These are phyloP conservation scores for Hartigia nigra DNA, from an alignment of 2,888 invertebrate species.

Conservation along the genomic window DNA sequence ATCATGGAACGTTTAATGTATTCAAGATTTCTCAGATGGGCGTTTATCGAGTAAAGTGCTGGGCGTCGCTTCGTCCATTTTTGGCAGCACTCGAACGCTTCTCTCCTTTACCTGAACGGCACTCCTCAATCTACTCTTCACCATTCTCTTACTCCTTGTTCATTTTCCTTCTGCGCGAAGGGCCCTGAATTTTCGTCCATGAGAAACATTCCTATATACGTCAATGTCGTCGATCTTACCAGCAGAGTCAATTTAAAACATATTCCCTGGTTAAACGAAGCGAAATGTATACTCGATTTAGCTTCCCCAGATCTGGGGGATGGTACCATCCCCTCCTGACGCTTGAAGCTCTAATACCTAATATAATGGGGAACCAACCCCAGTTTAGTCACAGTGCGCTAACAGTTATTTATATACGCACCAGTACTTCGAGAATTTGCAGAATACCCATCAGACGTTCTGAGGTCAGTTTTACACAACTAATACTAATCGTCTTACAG, in stretches of 20 bases:
- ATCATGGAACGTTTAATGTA: conserved; percentile 43
- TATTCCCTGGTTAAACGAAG: conserved; percentile 62
- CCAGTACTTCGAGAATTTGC: not conserved
- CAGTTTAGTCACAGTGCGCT: conserved; percentile 50
- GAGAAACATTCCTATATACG: not conserved
- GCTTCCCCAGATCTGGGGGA: conserved; percentile 28
- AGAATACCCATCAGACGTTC: not conserved
- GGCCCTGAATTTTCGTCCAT: not conserved
- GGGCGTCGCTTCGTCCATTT: conserved; percentile 40
- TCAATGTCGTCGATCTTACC: conserved; percentile 30
- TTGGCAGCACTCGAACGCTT: conserved; percentile 29
- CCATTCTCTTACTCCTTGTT: conserved; percentile 8
- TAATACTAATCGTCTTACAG: not conserved
- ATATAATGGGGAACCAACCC: conserved; percentile 39
- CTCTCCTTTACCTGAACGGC: not conserved
- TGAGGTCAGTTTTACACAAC: not conserved
- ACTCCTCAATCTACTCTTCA: not conserved
- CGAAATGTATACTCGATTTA: conserved; percentile 64
- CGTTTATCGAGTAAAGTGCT: conserved; percentile 54
- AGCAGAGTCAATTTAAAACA: conserved; percentile 60
- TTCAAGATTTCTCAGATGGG: conserved; percentile 51
- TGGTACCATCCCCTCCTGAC: conserved; percentile 28
- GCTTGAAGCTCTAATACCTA: conserved; percentile 32
- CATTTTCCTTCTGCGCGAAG: not conserved
- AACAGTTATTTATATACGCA: conserved; percentile 53